These are phyloP conservation scores for Caenorhabditis sinica DNA, from an alignment of 2,888 invertebrate genomes.

Conservation along the genomic window DNA sequence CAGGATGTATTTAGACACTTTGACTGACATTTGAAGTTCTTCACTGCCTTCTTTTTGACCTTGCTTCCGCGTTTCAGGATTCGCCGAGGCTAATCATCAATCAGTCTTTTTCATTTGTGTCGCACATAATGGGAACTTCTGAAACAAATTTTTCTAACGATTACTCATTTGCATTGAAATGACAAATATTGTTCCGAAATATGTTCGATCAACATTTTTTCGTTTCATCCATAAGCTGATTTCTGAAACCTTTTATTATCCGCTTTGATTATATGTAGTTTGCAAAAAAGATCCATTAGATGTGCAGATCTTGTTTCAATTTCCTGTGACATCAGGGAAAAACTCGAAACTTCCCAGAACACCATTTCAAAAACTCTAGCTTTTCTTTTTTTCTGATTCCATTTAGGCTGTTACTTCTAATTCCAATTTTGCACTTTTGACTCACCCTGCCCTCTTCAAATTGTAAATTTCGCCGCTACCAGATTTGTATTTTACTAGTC, in stretches of 20 bases:
- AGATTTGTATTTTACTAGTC: neutral
- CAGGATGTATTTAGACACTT: constrained; percentile 47
- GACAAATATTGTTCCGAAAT: no score
- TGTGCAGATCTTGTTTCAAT: neutral
- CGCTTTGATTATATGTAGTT: neutral
- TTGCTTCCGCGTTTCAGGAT: constrained; percentile 34
- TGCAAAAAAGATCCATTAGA: neutral
- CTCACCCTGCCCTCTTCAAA: neutral
- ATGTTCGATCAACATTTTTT: no score
- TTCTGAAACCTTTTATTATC: no score
- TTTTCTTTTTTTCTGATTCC: no score
- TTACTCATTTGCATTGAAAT: neutral
- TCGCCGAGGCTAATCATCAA: constrained; percentile 42
- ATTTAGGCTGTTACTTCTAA: no score
- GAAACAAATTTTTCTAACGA: neutral
- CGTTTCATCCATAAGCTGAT: no score
- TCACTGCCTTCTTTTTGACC: constrained; percentile 42
- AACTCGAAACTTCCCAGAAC: no score
- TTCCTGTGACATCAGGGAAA: neutral
- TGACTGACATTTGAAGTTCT: constrained; percentile 63
- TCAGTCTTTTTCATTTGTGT: constrained; percentile 32
- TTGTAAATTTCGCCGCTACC: neutral
- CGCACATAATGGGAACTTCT: constrained; percentile 49
- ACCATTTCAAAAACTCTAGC: no score
- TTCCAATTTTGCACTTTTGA: neutral